Conservation (phyloP, 2,797 vertebrate species). For the Ptychadena robeensis region DNA sequence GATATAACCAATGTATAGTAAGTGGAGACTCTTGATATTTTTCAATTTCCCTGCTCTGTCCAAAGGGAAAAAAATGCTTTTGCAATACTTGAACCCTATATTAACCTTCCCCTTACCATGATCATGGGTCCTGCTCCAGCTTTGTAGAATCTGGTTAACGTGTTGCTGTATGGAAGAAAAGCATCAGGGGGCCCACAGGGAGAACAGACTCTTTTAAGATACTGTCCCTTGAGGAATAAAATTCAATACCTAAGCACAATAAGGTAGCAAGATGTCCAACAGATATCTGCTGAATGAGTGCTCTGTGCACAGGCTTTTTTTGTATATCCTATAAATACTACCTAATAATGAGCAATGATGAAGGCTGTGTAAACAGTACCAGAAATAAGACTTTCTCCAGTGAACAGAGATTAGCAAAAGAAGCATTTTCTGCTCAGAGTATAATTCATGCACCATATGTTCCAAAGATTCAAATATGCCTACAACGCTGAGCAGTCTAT, state of each 20-base stretch:
- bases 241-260: not conserved
- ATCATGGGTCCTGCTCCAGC: too few relatives aligned
- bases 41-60: too few relatives aligned
- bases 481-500: slow-evolving; percentile 46
- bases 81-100: too few relatives aligned
- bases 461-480: slow-evolving; percentile 40
- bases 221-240: too few relatives aligned
- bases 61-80: too few relatives aligned
- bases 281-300: not conserved
- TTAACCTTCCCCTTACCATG: too few relatives aligned
- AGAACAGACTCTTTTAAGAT: too few relatives aligned
- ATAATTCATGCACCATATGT: slow-evolving; percentile 52
- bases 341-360: slow-evolving; percentile 42
- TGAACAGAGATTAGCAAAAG: slow-evolving; percentile 41
- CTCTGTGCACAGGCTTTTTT: slow-evolving; percentile 4
- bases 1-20: too few relatives aligned
- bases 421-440: slow-evolving; percentile 33
- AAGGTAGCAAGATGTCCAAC: not conserved
- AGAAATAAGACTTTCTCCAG: slow-evolving; percentile 29
- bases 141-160: too few relatives aligned
- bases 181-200: too few relatives aligned
- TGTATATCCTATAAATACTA: slow-evolving; percentile 5
- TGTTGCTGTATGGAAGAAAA: too few relatives aligned
- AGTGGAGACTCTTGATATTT: too few relatives aligned
- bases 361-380: slow-evolving; percentile 47